Conservation (phyloP, 2,797 vertebrate genomes). For the Urosaurus nigricauda region DNA sequence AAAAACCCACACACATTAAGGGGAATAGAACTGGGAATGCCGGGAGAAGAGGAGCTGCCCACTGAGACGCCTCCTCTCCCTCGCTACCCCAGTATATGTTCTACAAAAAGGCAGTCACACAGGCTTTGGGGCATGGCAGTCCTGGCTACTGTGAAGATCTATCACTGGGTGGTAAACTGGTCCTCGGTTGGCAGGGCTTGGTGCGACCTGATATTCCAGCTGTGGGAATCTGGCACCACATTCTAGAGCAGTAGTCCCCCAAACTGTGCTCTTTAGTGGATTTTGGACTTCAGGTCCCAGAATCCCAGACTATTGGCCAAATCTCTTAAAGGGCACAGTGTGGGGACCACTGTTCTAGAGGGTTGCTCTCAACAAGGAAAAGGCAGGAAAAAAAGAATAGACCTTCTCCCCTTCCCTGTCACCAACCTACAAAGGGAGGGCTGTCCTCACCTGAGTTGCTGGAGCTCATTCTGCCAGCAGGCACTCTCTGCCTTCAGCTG, state of each 20-base stretch:
- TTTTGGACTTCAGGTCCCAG: too few relatives aligned
- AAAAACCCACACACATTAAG: too few relatives aligned
- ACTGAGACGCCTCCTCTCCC: accelerated
- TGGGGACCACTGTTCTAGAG: neutral
- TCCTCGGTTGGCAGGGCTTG: neutral
- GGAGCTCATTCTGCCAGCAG: slow-evolving; percentile 85
- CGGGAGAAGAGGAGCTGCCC: neutral
- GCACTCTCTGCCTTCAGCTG: slow-evolving; percentile 76
- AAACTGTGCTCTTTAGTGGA: too few relatives aligned
- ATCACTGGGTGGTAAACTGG: neutral
- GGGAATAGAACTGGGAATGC: too few relatives aligned
- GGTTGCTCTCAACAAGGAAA: neutral
- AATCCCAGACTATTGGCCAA: too few relatives aligned
- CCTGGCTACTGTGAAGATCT: too few relatives aligned
- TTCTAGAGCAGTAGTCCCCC: too few relatives aligned
- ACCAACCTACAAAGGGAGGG: neutral
- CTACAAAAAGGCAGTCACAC: neutral
- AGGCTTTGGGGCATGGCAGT: neutral
- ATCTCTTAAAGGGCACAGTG: too few relatives aligned
- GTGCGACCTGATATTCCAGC: too few relatives aligned
- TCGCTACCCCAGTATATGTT: neutral
- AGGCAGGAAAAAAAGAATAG: neutral
- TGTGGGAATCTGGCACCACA: too few relatives aligned
- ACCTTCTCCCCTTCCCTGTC: neutral
- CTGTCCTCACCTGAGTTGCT: slow-evolving; percentile 78